A percentile compares a stretch with the other conserved stretches of the same genome.
Evolutionary conservation across 1,140 invertebrate species (phyloP).

Genomic region (Heliothis subflexa): DNA sequence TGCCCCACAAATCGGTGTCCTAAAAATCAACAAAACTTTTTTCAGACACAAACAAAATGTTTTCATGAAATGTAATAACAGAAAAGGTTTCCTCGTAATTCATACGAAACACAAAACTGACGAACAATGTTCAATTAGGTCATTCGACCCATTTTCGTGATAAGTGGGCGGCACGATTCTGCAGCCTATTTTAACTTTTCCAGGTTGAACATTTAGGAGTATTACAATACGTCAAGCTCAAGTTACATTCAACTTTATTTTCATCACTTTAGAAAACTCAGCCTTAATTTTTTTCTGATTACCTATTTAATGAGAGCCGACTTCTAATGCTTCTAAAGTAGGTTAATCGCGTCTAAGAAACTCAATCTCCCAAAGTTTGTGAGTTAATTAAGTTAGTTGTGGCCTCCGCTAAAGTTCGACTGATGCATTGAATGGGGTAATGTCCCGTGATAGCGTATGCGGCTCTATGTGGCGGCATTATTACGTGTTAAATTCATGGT

Average conservation of each 20-base stretch:
- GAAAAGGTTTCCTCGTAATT: conserved; percentile 24
- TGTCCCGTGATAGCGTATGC: neutral
- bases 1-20: conserved; percentile 7
- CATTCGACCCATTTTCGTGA: conserved; percentile 5
- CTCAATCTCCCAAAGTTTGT: neutral
- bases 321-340: too few species aligned
- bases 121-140: conserved; percentile 27
- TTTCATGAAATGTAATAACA: conserved; percentile 3
- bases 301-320: too few species aligned
- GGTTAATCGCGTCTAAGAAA: conserved; percentile 4
- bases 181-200: conserved; percentile 7
- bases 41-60: conserved; percentile 11
- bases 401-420: neutral
- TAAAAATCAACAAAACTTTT: conserved; percentile 26
- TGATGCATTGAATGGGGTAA: conserved; percentile 5
- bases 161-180: conserved; percentile 8
- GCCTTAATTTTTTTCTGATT: neutral
- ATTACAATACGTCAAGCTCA: conserved; percentile 23
- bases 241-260: conserved; percentile 12
- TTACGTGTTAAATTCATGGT: too few species aligned
- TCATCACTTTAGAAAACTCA: conserved; percentile 15
- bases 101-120: conserved; percentile 11
- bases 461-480: too few species aligned
- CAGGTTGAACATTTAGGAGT: neutral
- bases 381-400: neutral